Evolutionary conservation across 2,797 vertebrate species (phyloP).

Genomic region (Tragopan temminckii): DNA sequence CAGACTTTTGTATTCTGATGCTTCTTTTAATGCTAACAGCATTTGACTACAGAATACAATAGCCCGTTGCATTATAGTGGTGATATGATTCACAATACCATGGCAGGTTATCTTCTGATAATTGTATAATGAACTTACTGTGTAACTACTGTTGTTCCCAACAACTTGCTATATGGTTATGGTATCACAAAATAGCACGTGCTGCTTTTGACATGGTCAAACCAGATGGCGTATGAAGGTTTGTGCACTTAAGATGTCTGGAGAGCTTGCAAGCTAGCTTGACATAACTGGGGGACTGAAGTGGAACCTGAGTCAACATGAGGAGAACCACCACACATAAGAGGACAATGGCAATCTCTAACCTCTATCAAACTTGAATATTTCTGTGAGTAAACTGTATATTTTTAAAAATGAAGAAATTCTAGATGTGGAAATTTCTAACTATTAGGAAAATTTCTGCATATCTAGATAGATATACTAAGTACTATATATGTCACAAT

Average conservation of each 20-base stretch:
- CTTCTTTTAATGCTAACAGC: not conserved
- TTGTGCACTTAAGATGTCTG: not conserved
- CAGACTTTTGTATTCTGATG: not conserved
- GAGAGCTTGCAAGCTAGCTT: not conserved
- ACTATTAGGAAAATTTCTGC: not conserved
- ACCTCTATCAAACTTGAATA: not conserved
- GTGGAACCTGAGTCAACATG: not conserved
- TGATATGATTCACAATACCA: not conserved
- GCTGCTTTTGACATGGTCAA: not conserved
- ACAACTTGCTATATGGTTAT: not conserved
- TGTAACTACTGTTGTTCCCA: conserved; percentile 21
- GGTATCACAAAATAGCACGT: not conserved
- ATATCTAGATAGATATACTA: not conserved
- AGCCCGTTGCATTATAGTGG: not conserved
- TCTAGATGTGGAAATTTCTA: not conserved
- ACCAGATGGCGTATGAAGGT: not conserved
- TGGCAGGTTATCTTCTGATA: not conserved
- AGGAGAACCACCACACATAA: not conserved
- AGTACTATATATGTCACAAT: not conserved
- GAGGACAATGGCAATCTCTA: not conserved
- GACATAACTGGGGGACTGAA: not conserved
- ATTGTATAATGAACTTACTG: conserved; percentile 13
- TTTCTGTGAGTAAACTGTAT: not conserved
- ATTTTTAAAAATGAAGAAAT: not conserved
- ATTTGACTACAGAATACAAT: not conserved